These are phyloP conservation scores for Erannis defoliaria DNA, from an alignment of 2,888 invertebrate genomes.

Conservation along the genomic window DNA sequence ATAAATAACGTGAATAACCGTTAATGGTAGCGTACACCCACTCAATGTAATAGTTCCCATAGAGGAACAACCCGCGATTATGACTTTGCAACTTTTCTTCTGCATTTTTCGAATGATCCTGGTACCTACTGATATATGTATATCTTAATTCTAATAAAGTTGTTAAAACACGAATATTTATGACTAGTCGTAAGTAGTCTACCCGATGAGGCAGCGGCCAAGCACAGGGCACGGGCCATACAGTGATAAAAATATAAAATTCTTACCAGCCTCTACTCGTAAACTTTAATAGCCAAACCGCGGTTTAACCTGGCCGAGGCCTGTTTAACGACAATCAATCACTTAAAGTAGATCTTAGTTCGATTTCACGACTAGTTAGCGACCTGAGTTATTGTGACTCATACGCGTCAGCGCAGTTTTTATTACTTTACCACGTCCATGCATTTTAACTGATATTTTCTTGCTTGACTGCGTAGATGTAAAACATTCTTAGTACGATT, in stretches of 20 bases:
- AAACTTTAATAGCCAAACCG: conserved; percentile 19
- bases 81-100: background rate
- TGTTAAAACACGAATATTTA: background rate
- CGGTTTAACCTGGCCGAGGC: conserved; percentile 7
- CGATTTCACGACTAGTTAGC: conserved; percentile 26
- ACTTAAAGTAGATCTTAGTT: conserved; percentile 27
- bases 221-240: background rate
- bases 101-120: background rate
- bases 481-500: background rate
- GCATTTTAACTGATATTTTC: conserved; percentile 12
- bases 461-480: background rate
- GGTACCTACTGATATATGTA: background rate
- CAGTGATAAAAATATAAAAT: conserved; percentile 14
- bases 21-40: conserved; percentile 28
- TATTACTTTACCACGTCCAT: conserved; percentile 16
- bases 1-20: conserved; percentile 43
- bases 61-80: background rate
- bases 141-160: background rate
- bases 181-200: background rate
- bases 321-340: conserved; percentile 23
- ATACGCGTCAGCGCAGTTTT: conserved; percentile 19
- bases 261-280: conserved; percentile 10
- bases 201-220: background rate
- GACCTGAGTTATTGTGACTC: conserved; percentile 25
- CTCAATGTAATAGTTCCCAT: conserved; percentile 19